Evolutionary conservation across 2,113 vertebrate genomes (phyloP).

Genomic region (Malurus melanocephalus): DNA sequence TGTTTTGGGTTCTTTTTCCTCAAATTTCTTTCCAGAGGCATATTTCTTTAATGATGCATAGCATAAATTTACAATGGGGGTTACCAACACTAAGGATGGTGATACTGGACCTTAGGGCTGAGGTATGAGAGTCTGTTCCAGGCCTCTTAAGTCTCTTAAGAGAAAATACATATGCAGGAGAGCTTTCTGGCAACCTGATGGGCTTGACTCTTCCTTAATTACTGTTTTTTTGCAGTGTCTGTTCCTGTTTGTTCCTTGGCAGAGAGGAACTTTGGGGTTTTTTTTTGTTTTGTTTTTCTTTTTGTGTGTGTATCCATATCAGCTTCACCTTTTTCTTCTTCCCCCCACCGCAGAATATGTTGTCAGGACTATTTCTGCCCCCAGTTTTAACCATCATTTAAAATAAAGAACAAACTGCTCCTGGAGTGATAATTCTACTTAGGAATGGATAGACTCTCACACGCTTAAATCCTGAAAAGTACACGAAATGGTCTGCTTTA

Average conservation of each 20-base stretch:
- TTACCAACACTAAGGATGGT: not conserved
- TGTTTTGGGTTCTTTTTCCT: not conserved
- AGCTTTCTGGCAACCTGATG: conserved; percentile 23
- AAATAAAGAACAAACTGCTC: conserved; percentile 65
- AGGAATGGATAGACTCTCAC: conserved; percentile 66
- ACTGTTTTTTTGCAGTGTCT: conserved; percentile 19
- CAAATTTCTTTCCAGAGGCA: not conserved
- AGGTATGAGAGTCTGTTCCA: not conserved
- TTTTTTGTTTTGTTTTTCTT: not conserved
- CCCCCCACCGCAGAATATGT: not conserved
- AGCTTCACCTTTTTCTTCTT: not conserved
- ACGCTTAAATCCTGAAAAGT: conserved; percentile 72
- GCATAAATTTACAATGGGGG: not conserved
- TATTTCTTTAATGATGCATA: not conserved
- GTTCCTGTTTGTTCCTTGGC: conserved; percentile 13
- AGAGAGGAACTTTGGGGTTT: not conserved
- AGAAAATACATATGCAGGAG: conserved; percentile 3
- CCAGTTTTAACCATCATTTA: conserved; percentile 33
- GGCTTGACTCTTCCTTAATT: conserved; percentile 40
- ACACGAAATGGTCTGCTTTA: conserved; percentile 66
- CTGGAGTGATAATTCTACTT: conserved; percentile 65
- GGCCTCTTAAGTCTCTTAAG: not conserved
- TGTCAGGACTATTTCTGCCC: conserved; percentile 46
- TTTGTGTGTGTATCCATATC: not conserved
- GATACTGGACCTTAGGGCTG: not conserved